These are phyloP conservation scores for Pipistrellus kuhlii DNA, from an alignment of 2,797 vertebrate species.

Conservation along the genomic window DNA sequence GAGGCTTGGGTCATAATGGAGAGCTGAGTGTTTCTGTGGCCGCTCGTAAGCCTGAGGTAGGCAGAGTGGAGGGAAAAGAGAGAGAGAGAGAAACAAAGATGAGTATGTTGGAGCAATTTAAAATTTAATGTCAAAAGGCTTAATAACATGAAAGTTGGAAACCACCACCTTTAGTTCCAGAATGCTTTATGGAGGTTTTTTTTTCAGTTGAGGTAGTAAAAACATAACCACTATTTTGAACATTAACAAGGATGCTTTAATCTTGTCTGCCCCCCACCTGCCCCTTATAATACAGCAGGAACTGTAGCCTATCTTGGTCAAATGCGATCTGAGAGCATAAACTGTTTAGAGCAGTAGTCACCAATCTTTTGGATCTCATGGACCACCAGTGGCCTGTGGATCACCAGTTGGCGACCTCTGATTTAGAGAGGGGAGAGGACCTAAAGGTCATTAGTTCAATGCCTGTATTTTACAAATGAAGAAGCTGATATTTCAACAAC, in stretches of 20 bases:
- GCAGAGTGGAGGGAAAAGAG: conserved; percentile 72
- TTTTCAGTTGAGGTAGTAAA: conserved; percentile 42
- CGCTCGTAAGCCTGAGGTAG: conserved; percentile 93
- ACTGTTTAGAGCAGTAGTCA: background rate
- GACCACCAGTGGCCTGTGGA: too few relatives aligned
- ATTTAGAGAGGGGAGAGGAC: background rate
- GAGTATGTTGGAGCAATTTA: conserved; percentile 32
- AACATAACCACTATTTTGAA: background rate
- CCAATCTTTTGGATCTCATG: too few relatives aligned
- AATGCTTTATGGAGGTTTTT: conserved; percentile 38
- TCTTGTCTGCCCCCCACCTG: background rate
- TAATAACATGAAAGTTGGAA: conserved; percentile 53
- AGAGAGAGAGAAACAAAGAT: conserved; percentile 65
- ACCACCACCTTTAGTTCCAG: background rate
- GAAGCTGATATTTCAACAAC: background rate
- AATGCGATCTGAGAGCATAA: background rate
- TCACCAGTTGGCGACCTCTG: too few relatives aligned
- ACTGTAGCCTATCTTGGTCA: background rate
- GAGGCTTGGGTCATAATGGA: conserved; percentile 92
- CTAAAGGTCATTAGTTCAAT: background rate
- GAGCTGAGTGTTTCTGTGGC: conserved; percentile 92
- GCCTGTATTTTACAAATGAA: background rate
- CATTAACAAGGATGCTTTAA: conserved; percentile 24
- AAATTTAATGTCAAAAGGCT: background rate
- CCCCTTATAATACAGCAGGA: background rate